Conservation (phyloP, 2,797 vertebrate species). For the Neosilurus mollespiculum region DNA sequence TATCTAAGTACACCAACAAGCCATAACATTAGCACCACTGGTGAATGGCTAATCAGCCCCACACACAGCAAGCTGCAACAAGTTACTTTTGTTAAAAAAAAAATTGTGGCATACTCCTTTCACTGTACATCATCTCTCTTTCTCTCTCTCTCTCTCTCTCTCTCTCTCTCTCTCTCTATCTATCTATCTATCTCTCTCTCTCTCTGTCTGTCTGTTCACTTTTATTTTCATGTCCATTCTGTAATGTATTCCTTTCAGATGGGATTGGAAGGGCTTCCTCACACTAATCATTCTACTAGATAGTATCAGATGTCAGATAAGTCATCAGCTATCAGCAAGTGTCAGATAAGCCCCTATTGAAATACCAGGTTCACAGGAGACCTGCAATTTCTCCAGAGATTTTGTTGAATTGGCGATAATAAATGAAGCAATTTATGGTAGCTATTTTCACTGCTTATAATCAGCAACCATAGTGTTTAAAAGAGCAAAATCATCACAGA, state of each 20-base stretch:
- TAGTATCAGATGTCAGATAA: conserved; percentile 1
- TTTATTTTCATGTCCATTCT: neutral
- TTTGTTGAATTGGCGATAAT: neutral
- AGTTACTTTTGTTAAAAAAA: neutral
- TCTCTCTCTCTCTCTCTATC: neutral
- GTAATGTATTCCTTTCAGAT: neutral
- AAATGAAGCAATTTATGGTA: conserved; percentile 6
- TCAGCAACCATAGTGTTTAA: neutral
- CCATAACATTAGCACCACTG: too few relatives aligned
- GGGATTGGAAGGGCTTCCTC: neutral
- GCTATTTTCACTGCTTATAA: neutral
- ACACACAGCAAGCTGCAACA: neutral
- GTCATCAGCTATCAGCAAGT: neutral
- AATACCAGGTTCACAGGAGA: neutral
- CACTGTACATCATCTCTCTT: neutral
- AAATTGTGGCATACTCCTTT: neutral
- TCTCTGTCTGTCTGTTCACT: neutral
- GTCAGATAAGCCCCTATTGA: neutral
- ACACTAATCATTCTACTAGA: neutral
- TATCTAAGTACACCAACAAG: neutral
- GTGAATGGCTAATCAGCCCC: too few relatives aligned
- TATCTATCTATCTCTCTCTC: neutral
- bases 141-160: too few relatives aligned
- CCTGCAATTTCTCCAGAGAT: neutral
- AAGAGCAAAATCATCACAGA: neutral